Conservation (phyloP, 2,113 vertebrate species). For the Vidua macroura region DNA sequence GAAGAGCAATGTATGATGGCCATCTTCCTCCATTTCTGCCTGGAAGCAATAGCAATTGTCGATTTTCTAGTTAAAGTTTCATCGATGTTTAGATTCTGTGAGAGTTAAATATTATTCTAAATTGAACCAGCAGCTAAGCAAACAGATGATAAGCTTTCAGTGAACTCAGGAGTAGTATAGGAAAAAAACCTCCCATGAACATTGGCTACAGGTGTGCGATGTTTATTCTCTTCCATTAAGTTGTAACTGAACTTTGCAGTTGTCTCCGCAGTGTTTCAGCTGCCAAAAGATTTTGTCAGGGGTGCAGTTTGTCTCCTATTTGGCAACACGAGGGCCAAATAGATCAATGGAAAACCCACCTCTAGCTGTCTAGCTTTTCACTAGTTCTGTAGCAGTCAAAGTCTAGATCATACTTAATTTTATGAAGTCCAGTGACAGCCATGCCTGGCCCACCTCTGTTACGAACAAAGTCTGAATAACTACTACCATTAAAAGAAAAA, state of each 20-base stretch:
- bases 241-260: neutral
- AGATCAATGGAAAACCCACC: neutral
- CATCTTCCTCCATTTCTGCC: neutral
- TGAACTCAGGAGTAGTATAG: neutral
- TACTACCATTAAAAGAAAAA: neutral
- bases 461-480: neutral
- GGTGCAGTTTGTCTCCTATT: neutral
- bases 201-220: neutral
- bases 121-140: slow-evolving; percentile 39
- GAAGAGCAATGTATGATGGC: neutral
- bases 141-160: slow-evolving; percentile 48
- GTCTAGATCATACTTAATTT: neutral
- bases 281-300: neutral
- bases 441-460: neutral
- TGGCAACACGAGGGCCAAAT: neutral
- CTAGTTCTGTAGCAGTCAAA: neutral
- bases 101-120: slow-evolving; percentile 57
- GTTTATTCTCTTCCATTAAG: slow-evolving; percentile 14
- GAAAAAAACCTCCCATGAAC: neutral
- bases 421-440: neutral
- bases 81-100: neutral
- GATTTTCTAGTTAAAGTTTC: slow-evolving; percentile 41
- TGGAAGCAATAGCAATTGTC: neutral
- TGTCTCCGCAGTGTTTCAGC: neutral
- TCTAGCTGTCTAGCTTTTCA: neutral